Conservation (phyloP, 2,113 vertebrate genomes). For the Arothron firmamentum region DNA sequence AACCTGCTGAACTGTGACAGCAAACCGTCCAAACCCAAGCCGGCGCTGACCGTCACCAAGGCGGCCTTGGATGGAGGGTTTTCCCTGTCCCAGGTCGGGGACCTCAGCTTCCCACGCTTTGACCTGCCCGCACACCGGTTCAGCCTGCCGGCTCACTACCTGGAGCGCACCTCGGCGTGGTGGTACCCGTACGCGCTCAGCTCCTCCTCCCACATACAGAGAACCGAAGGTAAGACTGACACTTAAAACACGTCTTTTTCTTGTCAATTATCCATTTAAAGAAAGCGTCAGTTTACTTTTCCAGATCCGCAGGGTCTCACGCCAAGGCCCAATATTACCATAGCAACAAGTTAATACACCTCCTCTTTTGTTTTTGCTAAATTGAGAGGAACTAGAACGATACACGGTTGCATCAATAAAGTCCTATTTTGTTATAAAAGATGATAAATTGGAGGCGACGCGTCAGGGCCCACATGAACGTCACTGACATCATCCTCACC, state of each 20-base stretch:
- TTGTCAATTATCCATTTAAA: too few species aligned
- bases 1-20: slow-evolving; percentile 92
- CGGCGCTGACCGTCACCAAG: slow-evolving; percentile 83
- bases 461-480: slow-evolving; percentile 20
- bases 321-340: too few species aligned
- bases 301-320: too few species aligned
- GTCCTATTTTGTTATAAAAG: slow-evolving; percentile 50
- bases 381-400: not conserved
- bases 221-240: slow-evolving; percentile 81
- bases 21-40: slow-evolving; percentile 82
- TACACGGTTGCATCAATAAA: slow-evolving; percentile 5
- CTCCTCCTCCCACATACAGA: slow-evolving; percentile 83
- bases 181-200: slow-evolving; percentile 94
- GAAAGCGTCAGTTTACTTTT: too few species aligned
- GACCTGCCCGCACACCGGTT: slow-evolving; percentile 93
- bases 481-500: slow-evolving; percentile 32
- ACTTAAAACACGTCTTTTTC: too few species aligned
- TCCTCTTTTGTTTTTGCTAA: too few species aligned
- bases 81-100: slow-evolving; percentile 88
- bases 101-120: slow-evolving; percentile 90
- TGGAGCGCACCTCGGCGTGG: slow-evolving; percentile 93
- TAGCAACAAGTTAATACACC: too few species aligned
- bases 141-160: slow-evolving; percentile 89
- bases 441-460: not conserved
- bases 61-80: slow-evolving; percentile 85